Conservation (phyloP, 2,113 vertebrate species). For the Castor canadensis region DNA sequence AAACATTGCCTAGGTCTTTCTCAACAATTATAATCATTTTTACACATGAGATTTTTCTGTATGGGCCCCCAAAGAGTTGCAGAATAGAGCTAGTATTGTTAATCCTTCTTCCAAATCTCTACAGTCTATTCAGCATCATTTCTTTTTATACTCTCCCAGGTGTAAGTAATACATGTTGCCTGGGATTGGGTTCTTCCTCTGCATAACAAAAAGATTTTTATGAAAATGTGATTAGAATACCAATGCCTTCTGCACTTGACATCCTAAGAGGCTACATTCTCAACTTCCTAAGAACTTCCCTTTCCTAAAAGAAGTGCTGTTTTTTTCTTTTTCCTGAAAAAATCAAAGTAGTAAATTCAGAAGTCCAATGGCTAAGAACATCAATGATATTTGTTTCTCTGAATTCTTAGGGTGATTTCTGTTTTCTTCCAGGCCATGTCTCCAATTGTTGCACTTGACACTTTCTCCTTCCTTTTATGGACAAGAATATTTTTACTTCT, state of each 20-base stretch:
- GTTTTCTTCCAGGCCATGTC: not conserved
- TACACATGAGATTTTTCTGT: conserved; percentile 42
- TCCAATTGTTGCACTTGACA: not conserved
- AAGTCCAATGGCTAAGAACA: not conserved
- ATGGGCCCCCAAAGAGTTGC: not conserved
- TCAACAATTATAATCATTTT: conserved; percentile 53
- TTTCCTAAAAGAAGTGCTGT: not conserved
- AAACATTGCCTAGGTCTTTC: conserved; percentile 56
- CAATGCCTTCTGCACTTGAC: not conserved
- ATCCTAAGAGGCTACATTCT: not conserved
- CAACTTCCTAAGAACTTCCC: conserved; percentile 32
- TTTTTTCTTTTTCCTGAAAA: conserved; percentile 31
- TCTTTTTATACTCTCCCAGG: conserved; percentile 59
- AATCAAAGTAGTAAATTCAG: not conserved
- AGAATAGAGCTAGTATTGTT: not conserved
- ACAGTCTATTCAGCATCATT: not conserved
- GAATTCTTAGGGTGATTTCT: not conserved
- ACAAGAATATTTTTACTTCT: not conserved
- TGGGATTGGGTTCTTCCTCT: conserved; percentile 41
- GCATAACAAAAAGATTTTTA: conserved; percentile 62
- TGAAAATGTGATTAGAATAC: conserved; percentile 53
- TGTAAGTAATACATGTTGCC: conserved; percentile 43
- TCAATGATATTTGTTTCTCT: not conserved
- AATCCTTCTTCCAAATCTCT: conserved; percentile 49
- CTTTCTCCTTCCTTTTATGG: not conserved